Percentiles rank a stretch among this genome's conserved stretches.
phyloP scores from a whole-genome alignment of 2,888 invertebrate genomes.

The Ctenicera cuprea region DNA sequence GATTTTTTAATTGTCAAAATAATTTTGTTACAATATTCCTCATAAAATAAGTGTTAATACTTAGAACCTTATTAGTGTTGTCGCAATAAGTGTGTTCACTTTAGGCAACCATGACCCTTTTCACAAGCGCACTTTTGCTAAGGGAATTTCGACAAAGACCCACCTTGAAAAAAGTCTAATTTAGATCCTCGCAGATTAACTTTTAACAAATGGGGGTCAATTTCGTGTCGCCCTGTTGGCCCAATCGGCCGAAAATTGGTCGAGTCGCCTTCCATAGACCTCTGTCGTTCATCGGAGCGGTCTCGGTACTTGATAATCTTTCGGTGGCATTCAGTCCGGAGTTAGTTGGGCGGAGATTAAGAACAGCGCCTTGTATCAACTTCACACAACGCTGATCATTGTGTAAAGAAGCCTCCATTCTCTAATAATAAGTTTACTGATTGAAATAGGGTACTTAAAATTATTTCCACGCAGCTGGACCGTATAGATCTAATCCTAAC shows the following conservation, averaged over 20 bases:
- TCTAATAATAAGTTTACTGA: conserved; percentile 39
- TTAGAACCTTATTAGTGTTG: too few species aligned
- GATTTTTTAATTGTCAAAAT: too few species aligned
- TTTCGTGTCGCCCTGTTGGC: conserved; percentile 16
- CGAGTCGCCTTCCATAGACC: conserved; percentile 17
- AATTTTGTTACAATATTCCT: too few species aligned
- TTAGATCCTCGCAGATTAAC: conserved; percentile 13
- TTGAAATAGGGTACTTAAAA: conserved; percentile 30
- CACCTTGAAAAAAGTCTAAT: conserved; percentile 5
- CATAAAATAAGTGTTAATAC: too few species aligned
- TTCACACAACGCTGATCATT: conserved; percentile 49
- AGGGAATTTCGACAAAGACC: too few species aligned
- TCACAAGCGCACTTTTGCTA: too few species aligned
- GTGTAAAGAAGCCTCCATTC: conserved; percentile 36
- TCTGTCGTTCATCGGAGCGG: conserved; percentile 24
- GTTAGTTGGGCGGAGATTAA: conserved; percentile 43
- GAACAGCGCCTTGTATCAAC: conserved; percentile 47
- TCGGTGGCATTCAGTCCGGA: conserved; percentile 37
- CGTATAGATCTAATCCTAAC: neutral
- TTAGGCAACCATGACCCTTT: neutral
- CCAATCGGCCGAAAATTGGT: conserved; percentile 34
- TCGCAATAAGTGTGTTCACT: too few species aligned
- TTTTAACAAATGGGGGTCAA: conserved; percentile 39
- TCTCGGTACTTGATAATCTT: conserved; percentile 40
- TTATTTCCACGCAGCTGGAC: conserved; percentile 30